phyloP scores from a whole-genome alignment of 2,113 vertebrate genomes.

The Chunga burmeisteri region DNA sequence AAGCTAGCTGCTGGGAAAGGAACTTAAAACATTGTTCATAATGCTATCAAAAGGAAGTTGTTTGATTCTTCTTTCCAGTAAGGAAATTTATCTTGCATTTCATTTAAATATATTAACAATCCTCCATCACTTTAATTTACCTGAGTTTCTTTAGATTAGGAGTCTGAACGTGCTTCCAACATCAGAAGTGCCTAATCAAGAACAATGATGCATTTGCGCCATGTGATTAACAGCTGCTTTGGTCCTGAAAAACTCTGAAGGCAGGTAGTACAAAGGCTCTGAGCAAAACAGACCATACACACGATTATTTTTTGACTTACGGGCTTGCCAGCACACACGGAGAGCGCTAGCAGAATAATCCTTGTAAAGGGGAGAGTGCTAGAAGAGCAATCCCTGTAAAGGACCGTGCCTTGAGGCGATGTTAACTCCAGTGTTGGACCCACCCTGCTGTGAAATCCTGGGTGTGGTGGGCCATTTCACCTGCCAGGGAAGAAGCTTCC shows the following conservation, averaged over 20 bases:
- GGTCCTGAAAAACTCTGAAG: neutral
- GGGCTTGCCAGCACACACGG: neutral
- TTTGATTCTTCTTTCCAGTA: neutral
- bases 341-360: neutral
- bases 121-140: neutral
- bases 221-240: neutral
- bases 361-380: neutral
- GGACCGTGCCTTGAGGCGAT: accelerated
- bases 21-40: neutral
- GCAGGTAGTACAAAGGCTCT: neutral
- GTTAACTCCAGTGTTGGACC: accelerated
- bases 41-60: neutral
- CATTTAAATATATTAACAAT: neutral
- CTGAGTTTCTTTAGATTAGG: neutral
- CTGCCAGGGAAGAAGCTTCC: neutral
- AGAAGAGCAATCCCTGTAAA: neutral
- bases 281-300: neutral
- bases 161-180: neutral
- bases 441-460: accelerated
- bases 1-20: neutral
- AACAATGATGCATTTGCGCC: neutral
- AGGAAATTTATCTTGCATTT: neutral
- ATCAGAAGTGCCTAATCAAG: neutral
- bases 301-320: neutral
- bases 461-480: accelerated